phyloP scores from a whole-genome alignment of 2,797 vertebrate genomes.

The Premnoplex brunnescens region DNA sequence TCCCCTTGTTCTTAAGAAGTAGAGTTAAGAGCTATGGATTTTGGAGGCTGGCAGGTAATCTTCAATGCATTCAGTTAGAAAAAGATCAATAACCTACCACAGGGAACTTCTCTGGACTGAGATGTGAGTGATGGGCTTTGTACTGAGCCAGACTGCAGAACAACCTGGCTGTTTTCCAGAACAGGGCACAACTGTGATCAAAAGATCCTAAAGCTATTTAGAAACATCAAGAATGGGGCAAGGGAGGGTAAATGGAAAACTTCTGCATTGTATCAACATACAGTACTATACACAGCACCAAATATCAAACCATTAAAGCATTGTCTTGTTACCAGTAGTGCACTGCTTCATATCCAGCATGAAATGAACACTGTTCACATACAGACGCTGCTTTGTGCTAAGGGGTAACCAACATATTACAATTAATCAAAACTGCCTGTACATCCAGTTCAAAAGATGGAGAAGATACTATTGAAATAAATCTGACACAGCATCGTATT shows the following conservation, averaged over 20 bases:
- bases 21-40: background rate
- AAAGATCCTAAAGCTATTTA: slow-evolving; percentile 70
- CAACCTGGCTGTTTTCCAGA: slow-evolving; percentile 7
- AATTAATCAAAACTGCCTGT: slow-evolving; percentile 63
- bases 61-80: background rate
- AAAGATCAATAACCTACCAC: background rate
- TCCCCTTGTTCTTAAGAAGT: background rate
- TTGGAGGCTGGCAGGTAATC: background rate
- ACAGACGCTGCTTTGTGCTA: slow-evolving; percentile 70
- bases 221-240: slow-evolving; percentile 56
- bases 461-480: slow-evolving; percentile 40
- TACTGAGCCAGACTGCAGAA: background rate
- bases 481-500: background rate
- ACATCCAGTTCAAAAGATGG: slow-evolving; percentile 56
- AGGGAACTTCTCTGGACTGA: background rate
- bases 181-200: slow-evolving; percentile 30
- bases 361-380: slow-evolving; percentile 73
- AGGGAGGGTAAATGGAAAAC: slow-evolving; percentile 19
- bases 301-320: slow-evolving; percentile 67
- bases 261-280: slow-evolving; percentile 62
- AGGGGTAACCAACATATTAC: slow-evolving; percentile 65
- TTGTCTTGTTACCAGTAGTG: slow-evolving; percentile 62
- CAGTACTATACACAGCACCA: slow-evolving; percentile 79
- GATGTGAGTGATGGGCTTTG: background rate
- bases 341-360: slow-evolving; percentile 67